A percentile compares a stretch with the other conserved stretches of the same genome.
These are phyloP conservation scores for Apocheima hispidaria DNA, from an alignment of 2,888 invertebrate genomes.

Conservation along the genomic window DNA sequence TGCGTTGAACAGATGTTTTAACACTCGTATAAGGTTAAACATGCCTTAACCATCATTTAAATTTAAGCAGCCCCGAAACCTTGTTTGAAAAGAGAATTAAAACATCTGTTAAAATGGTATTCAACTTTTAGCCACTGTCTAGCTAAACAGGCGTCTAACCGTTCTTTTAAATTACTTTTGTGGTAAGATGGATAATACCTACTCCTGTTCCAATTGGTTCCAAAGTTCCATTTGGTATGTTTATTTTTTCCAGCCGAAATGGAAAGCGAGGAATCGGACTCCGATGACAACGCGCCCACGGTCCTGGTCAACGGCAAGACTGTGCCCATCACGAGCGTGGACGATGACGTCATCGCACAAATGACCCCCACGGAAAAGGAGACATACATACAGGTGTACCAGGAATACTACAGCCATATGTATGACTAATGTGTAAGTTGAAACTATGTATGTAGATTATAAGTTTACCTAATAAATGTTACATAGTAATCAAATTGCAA, in stretches of 20 bases:
- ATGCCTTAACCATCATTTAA: no score
- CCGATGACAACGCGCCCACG: slow-evolving; percentile 92
- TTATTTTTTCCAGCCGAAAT: slow-evolving; percentile 85
- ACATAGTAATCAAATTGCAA: neutral
- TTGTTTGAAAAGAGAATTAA: no score
- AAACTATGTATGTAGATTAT: slow-evolving; percentile 28
- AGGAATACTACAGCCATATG: slow-evolving; percentile 96
- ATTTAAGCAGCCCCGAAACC: no score
- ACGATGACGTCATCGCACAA: slow-evolving; percentile 93
- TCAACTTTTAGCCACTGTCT: no score
- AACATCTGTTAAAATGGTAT: no score
- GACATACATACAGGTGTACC: slow-evolving; percentile 96
- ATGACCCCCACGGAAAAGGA: slow-evolving; percentile 98
- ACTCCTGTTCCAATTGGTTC: no score
- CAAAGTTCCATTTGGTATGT: neutral
- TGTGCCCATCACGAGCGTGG: slow-evolving; percentile 93
- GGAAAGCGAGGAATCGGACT: slow-evolving; percentile 91
- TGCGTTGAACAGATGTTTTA: no score
- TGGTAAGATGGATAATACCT: no score
- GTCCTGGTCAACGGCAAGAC: slow-evolving; percentile 93
- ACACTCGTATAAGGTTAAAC: no score
- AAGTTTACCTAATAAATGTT: slow-evolving; percentile 27
- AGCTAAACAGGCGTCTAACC: no score
- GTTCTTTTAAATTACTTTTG: no score
- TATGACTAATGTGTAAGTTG: slow-evolving; percentile 86